Percentiles rank a stretch among this genome's conserved stretches.
These are phyloP conservation scores for Phorcus lineatus DNA, from an alignment of 2,888 invertebrate genomes.

Conservation along the genomic window DNA sequence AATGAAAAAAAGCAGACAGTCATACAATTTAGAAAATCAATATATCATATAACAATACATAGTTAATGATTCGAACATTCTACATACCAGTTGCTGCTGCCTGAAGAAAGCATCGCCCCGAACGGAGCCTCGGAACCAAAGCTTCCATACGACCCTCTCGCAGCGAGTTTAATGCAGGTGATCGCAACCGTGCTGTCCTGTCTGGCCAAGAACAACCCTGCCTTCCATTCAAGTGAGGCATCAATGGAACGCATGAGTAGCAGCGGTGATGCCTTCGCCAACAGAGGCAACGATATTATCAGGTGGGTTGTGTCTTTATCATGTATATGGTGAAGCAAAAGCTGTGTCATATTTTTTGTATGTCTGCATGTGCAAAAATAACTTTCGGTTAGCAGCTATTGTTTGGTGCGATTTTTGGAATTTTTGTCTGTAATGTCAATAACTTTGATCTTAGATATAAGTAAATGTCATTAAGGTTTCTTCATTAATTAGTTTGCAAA, in stretches of 20 bases:
- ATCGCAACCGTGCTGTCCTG: slow-evolving; percentile 66
- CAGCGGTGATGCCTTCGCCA: slow-evolving; percentile 67
- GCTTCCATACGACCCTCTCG: slow-evolving; percentile 74
- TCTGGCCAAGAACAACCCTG: slow-evolving; percentile 70
- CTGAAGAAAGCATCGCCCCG: slow-evolving; percentile 12
- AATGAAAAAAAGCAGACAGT: no score
- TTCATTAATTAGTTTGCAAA: no score
- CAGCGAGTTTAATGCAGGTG: slow-evolving; percentile 67
- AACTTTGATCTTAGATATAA: no score
- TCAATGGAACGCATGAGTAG: slow-evolving; percentile 68
- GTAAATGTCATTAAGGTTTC: no score
- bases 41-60: not conserved
- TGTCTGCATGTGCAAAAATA: no score
- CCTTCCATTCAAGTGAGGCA: slow-evolving; percentile 66
- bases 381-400: no score
- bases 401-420: no score
- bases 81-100: slow-evolving; percentile 27
- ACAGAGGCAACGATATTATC: slow-evolving; percentile 73
- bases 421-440: no score
- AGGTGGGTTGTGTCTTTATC: slow-evolving; percentile 59
- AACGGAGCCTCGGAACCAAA: not conserved
- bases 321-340: not conserved
- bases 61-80: not conserved
- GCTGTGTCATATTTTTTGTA: no score
- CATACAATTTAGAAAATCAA: not conserved